Conservation (phyloP, 1,140 invertebrate species). For the Sitophilus oryzae region DNA sequence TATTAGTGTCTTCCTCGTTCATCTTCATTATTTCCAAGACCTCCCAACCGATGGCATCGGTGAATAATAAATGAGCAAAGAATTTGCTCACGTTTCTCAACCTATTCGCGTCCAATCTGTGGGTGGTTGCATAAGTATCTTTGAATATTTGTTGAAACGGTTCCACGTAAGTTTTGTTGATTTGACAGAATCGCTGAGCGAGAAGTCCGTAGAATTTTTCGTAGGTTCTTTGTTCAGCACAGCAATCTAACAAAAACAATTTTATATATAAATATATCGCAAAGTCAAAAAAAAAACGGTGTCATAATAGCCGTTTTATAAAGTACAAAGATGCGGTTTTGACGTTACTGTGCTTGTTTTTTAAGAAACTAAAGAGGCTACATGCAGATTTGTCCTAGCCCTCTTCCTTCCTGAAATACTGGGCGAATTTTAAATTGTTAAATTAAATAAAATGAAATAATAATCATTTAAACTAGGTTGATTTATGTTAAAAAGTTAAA, state of each 20-base stretch:
- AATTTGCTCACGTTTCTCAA: conserved; percentile 97
- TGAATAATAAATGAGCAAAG: conserved; percentile 93
- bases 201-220: conserved; percentile 97
- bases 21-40: conserved; percentile 83
- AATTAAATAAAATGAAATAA: too few species aligned
- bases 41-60: conserved; percentile 94
- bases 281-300: too few species aligned
- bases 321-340: too few species aligned
- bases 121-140: conserved; percentile 90
- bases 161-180: conserved; percentile 84
- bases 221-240: conserved; percentile 97
- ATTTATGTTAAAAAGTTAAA: too few species aligned
- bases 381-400: too few species aligned
- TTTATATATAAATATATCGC: too few species aligned
- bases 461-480: too few species aligned
- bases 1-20: conserved; percentile 96
- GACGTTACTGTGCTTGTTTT: too few species aligned
- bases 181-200: conserved; percentile 86
- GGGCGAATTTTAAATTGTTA: too few species aligned
- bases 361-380: too few species aligned
- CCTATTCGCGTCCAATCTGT: conserved; percentile 93
- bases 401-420: too few species aligned
- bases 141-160: conserved; percentile 94
- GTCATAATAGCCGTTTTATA: too few species aligned
- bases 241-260: conserved; percentile 82